Evolutionary conservation across 1,140 invertebrate genomes (phyloP).

Genomic region (Euura saliciscinereae): DNA sequence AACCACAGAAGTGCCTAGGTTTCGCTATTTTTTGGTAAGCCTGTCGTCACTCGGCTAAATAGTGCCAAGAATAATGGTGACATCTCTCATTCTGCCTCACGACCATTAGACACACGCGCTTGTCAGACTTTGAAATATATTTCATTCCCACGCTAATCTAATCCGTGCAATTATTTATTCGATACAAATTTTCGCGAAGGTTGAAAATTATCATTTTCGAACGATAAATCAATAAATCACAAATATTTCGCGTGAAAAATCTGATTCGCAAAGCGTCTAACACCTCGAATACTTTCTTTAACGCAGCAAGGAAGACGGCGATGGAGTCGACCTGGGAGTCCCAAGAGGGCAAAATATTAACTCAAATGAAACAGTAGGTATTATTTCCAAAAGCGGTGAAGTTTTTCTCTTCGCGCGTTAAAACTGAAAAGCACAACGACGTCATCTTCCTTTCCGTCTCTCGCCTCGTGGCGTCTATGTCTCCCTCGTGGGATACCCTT

Average conservation of each 20-base stretch:
- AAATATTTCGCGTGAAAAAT: too few relatives aligned
- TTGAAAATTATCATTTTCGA: background rate
- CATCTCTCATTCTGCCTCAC: background rate
- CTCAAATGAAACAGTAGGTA: too few relatives aligned
- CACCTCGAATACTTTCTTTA: too few relatives aligned
- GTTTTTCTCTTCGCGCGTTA: background rate
- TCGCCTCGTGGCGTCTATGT: background rate
- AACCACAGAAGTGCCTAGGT: background rate
- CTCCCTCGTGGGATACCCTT: background rate
- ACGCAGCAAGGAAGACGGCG: too few relatives aligned
- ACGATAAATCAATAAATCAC: too few relatives aligned
- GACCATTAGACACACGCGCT: background rate
- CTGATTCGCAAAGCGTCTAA: too few relatives aligned
- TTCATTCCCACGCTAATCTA: too few relatives aligned
- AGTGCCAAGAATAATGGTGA: constrained; percentile 6
- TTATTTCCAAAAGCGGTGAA: background rate
- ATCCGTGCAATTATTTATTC: background rate
- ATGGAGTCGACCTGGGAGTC: too few relatives aligned
- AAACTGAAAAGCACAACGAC: background rate
- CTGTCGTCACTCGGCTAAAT: background rate
- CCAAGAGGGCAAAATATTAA: too few relatives aligned
- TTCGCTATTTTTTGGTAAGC: background rate
- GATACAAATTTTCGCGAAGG: background rate
- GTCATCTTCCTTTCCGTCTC: background rate
- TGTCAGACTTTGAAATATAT: too few relatives aligned